Conservation (phyloP, 2,888 invertebrate species). For the Deilephila porcellus region DNA sequence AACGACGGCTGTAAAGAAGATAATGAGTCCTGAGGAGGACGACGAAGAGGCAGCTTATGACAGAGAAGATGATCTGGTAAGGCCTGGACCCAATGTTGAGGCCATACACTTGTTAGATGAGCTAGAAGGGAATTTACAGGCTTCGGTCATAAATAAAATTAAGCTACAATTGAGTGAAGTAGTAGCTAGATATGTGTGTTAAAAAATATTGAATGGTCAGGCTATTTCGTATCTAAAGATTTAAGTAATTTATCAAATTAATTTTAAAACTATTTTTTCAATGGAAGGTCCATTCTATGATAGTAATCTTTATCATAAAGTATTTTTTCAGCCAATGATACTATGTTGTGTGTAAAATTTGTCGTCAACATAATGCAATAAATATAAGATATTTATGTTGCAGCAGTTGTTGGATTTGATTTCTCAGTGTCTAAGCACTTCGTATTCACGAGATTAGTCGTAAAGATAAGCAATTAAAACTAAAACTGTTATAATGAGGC, state of each 20-base stretch:
- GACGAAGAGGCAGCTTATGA: slow-evolving; percentile 87
- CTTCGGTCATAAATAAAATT: neutral
- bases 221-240: no score
- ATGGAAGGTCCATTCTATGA: no score
- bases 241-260: no score
- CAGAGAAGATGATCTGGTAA: slow-evolving; percentile 90
- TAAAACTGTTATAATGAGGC: neutral
- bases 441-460: neutral
- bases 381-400: neutral
- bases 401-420: neutral
- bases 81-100: slow-evolving; percentile 37
- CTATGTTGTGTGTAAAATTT: no score
- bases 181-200: neutral
- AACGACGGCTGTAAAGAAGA: slow-evolving; percentile 81
- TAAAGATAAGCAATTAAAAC: neutral
- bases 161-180: neutral
- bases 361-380: neutral
- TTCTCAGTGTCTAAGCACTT: neutral
- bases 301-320: no score
- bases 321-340: no score
- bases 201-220: neutral
- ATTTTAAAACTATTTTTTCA: no score
- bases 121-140: slow-evolving; percentile 27
- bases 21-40: slow-evolving; percentile 77
- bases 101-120: slow-evolving; percentile 30